Evolutionary conservation across 2,797 vertebrate genomes (phyloP), one percentile per base, ranked within the genome.

Genomic region (Ciconia nigra): DNA sequence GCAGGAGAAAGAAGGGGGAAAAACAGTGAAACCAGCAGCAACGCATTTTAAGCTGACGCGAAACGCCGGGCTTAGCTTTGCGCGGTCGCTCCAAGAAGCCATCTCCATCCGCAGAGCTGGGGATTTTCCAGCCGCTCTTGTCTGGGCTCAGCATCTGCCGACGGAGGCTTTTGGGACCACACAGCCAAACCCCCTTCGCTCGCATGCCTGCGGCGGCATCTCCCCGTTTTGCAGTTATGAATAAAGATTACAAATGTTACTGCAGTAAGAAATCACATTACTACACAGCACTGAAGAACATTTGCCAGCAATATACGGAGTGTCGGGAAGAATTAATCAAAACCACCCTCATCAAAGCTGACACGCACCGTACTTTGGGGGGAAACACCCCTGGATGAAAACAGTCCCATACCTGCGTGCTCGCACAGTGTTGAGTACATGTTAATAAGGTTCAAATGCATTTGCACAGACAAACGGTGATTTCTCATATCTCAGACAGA

Each of bases 41-140:
- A 79, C 3, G 1, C 3, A 4, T 55, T 65, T 39, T 5, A 33
- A 81, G 71, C 9, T 9, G 69, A 54, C 41, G 5, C n/a, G 4
- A 54, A 80, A 91, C 15, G 35, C 66, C 7, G 7, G 65, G 70
- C 95, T 96, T 91, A 84, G 93, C 88, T 95, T 93, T 78, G 77
- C 26, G 5, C 1, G 13, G 65, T 52, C 14, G 15, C 80, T 77
- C 47, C 24, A 6, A 52, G 78, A 89, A 92, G 55, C 73, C 80
- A 24, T 52, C n/a, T 88, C 72, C 66, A 54, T 62, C 93, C 5
- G 6, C 72, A 63, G 92, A 74, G 91, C 85, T n/a, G 59, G 61
- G 63, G 82, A 11, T n/a, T 37, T 66, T 92, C 92, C 85, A 85
- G 92, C 84, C 17, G 42, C 49, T 63, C 69, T 74, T 37, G 13